Evolutionary conservation across 2,888 invertebrate species (phyloP).

Genomic region (Parnassius orleans): DNA sequence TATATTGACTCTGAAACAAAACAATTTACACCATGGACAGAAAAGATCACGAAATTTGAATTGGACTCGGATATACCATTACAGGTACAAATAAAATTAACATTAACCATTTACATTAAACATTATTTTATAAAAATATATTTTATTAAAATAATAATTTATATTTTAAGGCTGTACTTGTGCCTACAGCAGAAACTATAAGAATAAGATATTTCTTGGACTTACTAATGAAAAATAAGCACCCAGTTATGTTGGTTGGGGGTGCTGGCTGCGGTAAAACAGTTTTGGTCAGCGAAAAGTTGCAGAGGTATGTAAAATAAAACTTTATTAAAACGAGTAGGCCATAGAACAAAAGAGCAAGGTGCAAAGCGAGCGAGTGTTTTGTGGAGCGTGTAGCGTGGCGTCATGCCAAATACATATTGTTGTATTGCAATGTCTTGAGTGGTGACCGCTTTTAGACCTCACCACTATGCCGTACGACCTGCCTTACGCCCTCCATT

Average conservation of each 20-base stretch:
- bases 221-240: slow-evolving; percentile 91
- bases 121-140: not conserved
- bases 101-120: not conserved
- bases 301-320: slow-evolving; percentile 68
- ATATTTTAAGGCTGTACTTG: slow-evolving; percentile 87
- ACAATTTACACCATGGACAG: slow-evolving; percentile 94
- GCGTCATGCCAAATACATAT: too few relatives aligned
- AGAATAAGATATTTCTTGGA: slow-evolving; percentile 94
- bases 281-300: slow-evolving; percentile 87
- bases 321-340: too few relatives aligned
- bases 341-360: too few relatives aligned
- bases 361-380: too few relatives aligned
- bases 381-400: too few relatives aligned
- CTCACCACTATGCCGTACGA: too few relatives aligned
- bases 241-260: slow-evolving; percentile 97
- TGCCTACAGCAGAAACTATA: slow-evolving; percentile 96
- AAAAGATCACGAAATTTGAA: slow-evolving; percentile 94
- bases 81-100: slow-evolving; percentile 79
- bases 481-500: too few relatives aligned
- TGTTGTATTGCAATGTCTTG: too few relatives aligned
- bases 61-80: slow-evolving; percentile 94
- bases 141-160: not conserved
- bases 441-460: too few relatives aligned
- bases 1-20: slow-evolving; percentile 95
- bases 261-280: slow-evolving; percentile 97